A percentile compares a stretch with the other conserved stretches of the same genome.
Evolutionary conservation across 2,113 vertebrate species (phyloP).

Genomic region (Cynocephalus volans): DNA sequence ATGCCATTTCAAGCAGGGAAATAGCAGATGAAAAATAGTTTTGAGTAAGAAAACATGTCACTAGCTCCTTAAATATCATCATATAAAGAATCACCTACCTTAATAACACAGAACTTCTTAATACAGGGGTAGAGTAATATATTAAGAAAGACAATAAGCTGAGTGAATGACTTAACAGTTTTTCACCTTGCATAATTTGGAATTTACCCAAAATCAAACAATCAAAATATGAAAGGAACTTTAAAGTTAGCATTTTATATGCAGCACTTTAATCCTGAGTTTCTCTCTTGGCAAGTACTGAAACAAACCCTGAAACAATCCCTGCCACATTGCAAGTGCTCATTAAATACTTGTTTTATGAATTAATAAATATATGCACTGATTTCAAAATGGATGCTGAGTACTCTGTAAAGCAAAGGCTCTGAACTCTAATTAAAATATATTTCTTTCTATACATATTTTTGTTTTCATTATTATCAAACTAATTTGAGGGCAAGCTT

Average conservation of each 20-base stretch:
- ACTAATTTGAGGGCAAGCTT: not conserved
- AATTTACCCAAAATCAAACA: not conserved
- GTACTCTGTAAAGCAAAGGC: not conserved
- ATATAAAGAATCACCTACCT: not conserved
- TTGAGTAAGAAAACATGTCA: not conserved
- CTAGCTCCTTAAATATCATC: not conserved
- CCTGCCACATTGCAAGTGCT: not conserved
- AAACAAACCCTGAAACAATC: not conserved
- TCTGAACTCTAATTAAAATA: not conserved
- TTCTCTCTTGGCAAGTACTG: not conserved
- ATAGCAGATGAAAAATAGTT: not conserved
- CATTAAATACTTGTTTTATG: constrained; percentile 38
- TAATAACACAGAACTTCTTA: not conserved
- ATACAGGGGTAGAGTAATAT: not conserved
- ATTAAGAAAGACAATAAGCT: not conserved
- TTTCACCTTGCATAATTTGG: not conserved
- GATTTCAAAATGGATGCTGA: not conserved
- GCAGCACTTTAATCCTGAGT: not conserved
- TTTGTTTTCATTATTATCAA: constrained; percentile 12
- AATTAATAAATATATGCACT: not conserved
- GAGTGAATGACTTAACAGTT: not conserved
- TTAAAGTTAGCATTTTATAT: not conserved
- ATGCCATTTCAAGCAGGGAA: not conserved
- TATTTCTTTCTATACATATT: not conserved
- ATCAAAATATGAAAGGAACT: not conserved